Percentiles rank a stretch among this genome's conserved stretches.
These are phyloP conservation scores for Drosophila willistoni DNA, from an alignment of 1,140 invertebrate genomes.

Conservation along the genomic window DNA sequence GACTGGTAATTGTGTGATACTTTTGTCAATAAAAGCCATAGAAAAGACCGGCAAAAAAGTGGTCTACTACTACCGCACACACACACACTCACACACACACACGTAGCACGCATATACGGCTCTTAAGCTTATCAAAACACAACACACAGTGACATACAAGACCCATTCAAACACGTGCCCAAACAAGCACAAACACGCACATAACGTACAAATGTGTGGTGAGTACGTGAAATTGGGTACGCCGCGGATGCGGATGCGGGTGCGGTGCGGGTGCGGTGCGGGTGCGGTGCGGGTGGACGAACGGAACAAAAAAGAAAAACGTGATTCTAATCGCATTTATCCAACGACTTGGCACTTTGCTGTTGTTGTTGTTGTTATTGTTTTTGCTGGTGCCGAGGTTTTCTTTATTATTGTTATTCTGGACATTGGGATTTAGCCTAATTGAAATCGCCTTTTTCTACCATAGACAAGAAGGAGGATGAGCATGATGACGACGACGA, in stretches of 20 bases:
- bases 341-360: conserved; percentile 30
- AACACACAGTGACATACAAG: conserved; percentile 54
- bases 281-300: conserved; percentile 22
- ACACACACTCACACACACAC: conserved; percentile 40
- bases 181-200: conserved; percentile 21
- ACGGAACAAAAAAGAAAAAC: conserved; percentile 50
- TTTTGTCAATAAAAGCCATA: conserved; percentile 60
- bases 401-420: conserved; percentile 37
- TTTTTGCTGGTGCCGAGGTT: conserved; percentile 30
- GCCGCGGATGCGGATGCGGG: not conserved
- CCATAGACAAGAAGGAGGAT: not conserved
- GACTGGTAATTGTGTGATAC: conserved; percentile 24
- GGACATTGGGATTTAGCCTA: conserved; percentile 15
- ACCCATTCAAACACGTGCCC: conserved; percentile 13
- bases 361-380: conserved; percentile 28
- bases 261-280: conserved; percentile 34
- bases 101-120: conserved; percentile 39
- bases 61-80: conserved; percentile 71
- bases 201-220: conserved; percentile 10
- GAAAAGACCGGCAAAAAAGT: conserved; percentile 53
- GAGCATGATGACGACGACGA: not conserved
- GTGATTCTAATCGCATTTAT: conserved; percentile 74
- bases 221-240: not conserved
- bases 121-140: conserved; percentile 71
- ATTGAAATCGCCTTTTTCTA: conserved; percentile 7